Evolutionary conservation across 2,797 vertebrate species (phyloP).

Genomic region (Phrynocephalus guinanensis): DNA sequence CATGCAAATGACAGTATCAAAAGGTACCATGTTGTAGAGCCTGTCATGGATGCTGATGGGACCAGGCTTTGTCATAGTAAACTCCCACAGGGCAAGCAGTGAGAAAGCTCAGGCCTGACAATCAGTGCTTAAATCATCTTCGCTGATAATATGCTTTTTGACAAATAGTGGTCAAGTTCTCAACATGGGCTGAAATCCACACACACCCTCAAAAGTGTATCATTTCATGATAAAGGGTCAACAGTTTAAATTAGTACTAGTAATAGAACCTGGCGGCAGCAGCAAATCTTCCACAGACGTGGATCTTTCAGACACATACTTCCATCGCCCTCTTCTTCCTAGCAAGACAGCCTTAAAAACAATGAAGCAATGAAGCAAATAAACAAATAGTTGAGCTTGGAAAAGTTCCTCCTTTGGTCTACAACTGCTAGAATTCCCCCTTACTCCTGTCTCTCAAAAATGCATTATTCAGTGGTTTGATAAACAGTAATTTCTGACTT

Average conservation of each 20-base stretch:
- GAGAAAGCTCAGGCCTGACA: not conserved
- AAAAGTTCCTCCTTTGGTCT: too few relatives aligned
- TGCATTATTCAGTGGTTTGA: too few relatives aligned
- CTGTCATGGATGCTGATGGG: not conserved
- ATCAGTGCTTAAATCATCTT: not conserved
- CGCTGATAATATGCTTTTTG: not conserved
- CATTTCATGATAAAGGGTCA: not conserved
- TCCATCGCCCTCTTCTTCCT: not conserved
- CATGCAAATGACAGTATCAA: not conserved
- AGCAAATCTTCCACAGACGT: not conserved
- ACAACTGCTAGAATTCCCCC: too few relatives aligned
- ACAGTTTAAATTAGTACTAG: not conserved
- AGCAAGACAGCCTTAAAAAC: not conserved
- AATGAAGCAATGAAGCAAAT: conserved; percentile 6
- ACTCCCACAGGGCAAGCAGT: not conserved
- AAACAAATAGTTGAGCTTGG: not conserved
- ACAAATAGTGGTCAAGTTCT: not conserved
- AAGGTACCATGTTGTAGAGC: not conserved
- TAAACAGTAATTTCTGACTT: not conserved
- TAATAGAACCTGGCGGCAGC: not conserved
- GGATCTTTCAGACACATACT: too few relatives aligned
- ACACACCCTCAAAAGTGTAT: not conserved
- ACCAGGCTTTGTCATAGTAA: not conserved
- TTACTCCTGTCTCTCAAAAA: too few relatives aligned
- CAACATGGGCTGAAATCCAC: not conserved